Base-by-base conservation (phyloP, 2,888 invertebrate species). In the Pollenia griseotomentosa region DNA sequence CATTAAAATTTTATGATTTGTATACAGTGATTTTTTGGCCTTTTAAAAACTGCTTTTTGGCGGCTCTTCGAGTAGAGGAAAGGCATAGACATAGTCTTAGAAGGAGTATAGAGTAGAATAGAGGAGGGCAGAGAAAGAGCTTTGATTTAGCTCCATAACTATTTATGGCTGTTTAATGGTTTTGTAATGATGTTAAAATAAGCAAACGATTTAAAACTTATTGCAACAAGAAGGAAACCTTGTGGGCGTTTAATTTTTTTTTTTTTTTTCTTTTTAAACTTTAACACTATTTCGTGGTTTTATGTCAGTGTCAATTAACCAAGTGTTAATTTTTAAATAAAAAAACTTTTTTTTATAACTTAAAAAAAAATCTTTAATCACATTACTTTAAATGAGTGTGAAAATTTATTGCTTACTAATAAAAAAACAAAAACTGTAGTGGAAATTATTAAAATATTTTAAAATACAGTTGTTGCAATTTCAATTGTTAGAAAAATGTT, bases 101-200 rank as follows among this genome's bases (percentile, higher is more conserved):
- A 14, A 40, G 23, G 23, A 23, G 23, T 23, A n/a, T n/a, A 16
- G 7, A 53, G 16, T 33, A 33, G 33, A 33, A 4, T 19, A 6
- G 46, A 63, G 9, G 40, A 66, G 42, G 46, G 55, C 2, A 33
- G 6, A 42, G 42, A n/a, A 2, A 42, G 9, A 40, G 11, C 6
- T 55, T 59, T 33, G 33, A 59, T 59, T 33, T 63, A 33, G 16
- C n/a, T 16, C 8, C 16, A 40, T 63, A 40, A 74, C 46, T 61
- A 61, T 79, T 70, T 79, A 61, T 40, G 61, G 48, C 16, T 33
- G 46, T 78, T 83, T 78, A 70, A 83, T 83, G 70, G 61, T 61
- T 73, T 75, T 74, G 68, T 80, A 74, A 84, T 84, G 84, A 53
- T 84, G 84, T 65, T 74, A 84, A 79, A 68, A 79, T 9, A 68